phyloP scores from a whole-genome alignment of 2,888 invertebrate species.

The Pristionchus arcanus region DNA sequence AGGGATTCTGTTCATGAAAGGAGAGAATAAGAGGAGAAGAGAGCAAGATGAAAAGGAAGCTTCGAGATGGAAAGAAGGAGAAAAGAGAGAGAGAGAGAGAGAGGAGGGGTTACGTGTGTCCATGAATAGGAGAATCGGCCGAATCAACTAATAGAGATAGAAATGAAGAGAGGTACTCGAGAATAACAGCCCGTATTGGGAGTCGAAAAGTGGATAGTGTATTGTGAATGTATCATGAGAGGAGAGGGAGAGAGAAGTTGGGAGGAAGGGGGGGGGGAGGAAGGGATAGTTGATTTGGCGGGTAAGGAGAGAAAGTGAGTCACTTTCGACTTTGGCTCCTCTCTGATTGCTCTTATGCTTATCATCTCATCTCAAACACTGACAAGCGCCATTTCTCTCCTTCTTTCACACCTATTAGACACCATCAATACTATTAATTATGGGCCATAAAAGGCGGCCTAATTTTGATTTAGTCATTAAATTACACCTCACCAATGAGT shows the following conservation, averaged over 20 bases:
- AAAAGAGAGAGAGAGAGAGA: not conserved
- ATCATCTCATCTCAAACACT: constrained; percentile 42
- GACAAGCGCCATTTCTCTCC: constrained; percentile 26
- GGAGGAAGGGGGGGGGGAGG: not conserved
- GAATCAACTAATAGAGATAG: constrained; percentile 44
- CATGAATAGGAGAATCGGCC: constrained; percentile 13
- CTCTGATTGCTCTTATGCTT: constrained; percentile 46
- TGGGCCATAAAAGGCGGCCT: not conserved
- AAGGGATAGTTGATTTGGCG: not conserved
- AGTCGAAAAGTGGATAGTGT: constrained; percentile 11
- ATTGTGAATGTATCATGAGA: constrained; percentile 38
- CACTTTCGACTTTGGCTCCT: constrained; percentile 37
- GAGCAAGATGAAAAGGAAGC: constrained; percentile 7
- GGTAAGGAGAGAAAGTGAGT: constrained; percentile 34
- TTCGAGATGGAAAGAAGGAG: not conserved
- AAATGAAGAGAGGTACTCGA: constrained; percentile 2
- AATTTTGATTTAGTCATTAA: not conserved
- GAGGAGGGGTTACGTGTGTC: constrained; percentile 4
- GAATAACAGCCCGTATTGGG: constrained; percentile 39
- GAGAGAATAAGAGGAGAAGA: constrained; percentile 16
- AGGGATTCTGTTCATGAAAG: constrained; percentile 33
- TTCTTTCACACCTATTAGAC: constrained; percentile 46
- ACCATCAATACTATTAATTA: constrained; percentile 7
- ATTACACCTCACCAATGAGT: not conserved
- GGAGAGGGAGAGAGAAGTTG: not conserved